Base-by-base conservation (phyloP, 2,888 invertebrate genomes). In the Apamea epomidion region DNA sequence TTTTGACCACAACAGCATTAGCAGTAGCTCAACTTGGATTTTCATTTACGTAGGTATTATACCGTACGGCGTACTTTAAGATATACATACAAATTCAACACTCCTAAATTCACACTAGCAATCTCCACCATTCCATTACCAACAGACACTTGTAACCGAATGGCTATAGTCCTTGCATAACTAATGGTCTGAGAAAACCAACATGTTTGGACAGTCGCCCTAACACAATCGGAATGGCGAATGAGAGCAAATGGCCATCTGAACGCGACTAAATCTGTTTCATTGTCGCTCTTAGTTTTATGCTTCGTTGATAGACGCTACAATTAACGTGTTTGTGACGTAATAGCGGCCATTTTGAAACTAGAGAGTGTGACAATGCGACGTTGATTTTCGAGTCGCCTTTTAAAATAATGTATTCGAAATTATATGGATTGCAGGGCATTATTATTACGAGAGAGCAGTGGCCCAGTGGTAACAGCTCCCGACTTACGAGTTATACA, bases 141-240 rank as follows among this genome's bases (percentile, higher is more conserved):
- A 67, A 74, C 14, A 58, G 48, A 75, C 64, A 73, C 65, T 75
- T 68, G 81, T 62, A 76, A 76, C 74, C n/a, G 54, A 75, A 84
- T 64, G 25, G 73, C 82, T 75, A 67, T 75, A 73, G 82, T 67
- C 76, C 64, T 74, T 89, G 68, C 80, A 84, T 80, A 82, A 84
- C 78, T 84, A 89, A 87, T 87, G 82, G 82, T 78, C 71, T 80
- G 76, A 87, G 89, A 82, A 89, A 84, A 87, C 79, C 85, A 81
- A 80, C 78, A 81, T 81, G 81, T 89, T 78, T 81, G 72, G 71
- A 18, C 51, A 60, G 21, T 58, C 58, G 5, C 51, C 37, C 68
- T 84, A 76, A 84, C 87, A 80, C 85, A 87, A 80, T 87, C 82
- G 45, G 85, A 87, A 89, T 87, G 65, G 78, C 69, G 69, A 87